A percentile compares a stretch with the other conserved stretches of the same genome.
Conservation (phyloP, 2,888 invertebrate species). For the Megalurothrips usitatus region DNA sequence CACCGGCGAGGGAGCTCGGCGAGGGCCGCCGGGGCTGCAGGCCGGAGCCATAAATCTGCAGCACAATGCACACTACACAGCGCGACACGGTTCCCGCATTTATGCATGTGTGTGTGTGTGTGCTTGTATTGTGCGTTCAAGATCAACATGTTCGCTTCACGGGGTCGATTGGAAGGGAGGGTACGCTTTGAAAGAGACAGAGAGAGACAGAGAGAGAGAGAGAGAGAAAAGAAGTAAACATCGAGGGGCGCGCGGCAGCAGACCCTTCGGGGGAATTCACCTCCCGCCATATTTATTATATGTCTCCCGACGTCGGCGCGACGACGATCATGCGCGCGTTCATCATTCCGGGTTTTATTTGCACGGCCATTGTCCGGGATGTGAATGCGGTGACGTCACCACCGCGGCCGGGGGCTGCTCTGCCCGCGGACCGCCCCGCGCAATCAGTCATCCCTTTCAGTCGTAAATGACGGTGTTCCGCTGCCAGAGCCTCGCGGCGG, state of each 20-base stretch:
- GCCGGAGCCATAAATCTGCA: background rate
- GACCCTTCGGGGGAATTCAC: background rate
- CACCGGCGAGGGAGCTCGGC: background rate
- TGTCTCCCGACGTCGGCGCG: too few relatives aligned
- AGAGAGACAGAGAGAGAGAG: conserved; percentile 11
- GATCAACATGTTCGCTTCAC: background rate
- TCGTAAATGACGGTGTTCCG: too few relatives aligned
- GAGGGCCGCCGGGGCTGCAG: background rate
- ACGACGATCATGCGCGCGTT: too few relatives aligned
- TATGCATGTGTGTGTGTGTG: background rate
- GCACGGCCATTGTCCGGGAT: background rate
- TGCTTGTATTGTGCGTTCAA: background rate
- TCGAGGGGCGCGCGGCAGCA: background rate
- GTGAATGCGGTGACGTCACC: too few relatives aligned
- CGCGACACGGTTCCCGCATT: background rate
- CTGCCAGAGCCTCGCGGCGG: too few relatives aligned
- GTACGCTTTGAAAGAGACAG: background rate
- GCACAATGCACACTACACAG: background rate
- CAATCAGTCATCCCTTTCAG: too few relatives aligned
- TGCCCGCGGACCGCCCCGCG: too few relatives aligned
- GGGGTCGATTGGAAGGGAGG: too few relatives aligned
- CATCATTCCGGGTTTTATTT: background rate
- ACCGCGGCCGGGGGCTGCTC: too few relatives aligned
- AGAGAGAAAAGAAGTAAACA: background rate
- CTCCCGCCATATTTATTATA: background rate